phyloP scores from a whole-genome alignment of 2,113 vertebrate species.

The Eonycteris spelaea region DNA sequence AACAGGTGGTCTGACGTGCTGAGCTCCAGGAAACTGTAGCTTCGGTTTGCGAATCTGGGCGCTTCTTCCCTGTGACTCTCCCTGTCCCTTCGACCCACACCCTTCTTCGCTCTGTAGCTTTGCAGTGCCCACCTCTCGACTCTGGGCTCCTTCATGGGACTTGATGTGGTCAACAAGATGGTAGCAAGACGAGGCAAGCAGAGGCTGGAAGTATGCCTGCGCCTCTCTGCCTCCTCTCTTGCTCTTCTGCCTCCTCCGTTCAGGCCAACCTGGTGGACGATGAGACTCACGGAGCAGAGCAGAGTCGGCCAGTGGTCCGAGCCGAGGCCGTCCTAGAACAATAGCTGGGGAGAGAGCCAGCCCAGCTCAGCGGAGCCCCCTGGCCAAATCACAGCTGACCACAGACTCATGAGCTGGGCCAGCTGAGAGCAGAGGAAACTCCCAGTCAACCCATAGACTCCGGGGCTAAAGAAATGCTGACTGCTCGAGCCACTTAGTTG shows the following conservation, averaged over 20 bases:
- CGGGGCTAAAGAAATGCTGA: background rate
- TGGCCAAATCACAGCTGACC: background rate
- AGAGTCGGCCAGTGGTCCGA: background rate
- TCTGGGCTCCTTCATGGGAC: background rate
- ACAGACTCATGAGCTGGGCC: background rate
- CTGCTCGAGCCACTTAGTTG: fast-evolving
- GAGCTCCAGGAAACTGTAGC: background rate
- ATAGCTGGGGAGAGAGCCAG: background rate
- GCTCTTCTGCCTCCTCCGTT: background rate
- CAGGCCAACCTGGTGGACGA: background rate
- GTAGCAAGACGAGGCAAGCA: background rate
- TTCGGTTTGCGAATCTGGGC: background rate
- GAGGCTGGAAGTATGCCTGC: background rate
- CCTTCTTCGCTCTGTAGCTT: background rate
- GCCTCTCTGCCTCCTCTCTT: background rate
- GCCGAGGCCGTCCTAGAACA: background rate
- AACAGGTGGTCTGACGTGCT: background rate
- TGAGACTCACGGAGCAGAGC: background rate
- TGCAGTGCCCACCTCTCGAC: background rate
- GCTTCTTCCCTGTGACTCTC: background rate
- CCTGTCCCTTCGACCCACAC: background rate
- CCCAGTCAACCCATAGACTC: background rate
- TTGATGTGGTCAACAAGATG: background rate
- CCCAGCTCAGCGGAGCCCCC: background rate
- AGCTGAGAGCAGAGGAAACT: background rate